phyloP scores from a whole-genome alignment of 2,797 vertebrate species.

The Tangara arthus region DNA sequence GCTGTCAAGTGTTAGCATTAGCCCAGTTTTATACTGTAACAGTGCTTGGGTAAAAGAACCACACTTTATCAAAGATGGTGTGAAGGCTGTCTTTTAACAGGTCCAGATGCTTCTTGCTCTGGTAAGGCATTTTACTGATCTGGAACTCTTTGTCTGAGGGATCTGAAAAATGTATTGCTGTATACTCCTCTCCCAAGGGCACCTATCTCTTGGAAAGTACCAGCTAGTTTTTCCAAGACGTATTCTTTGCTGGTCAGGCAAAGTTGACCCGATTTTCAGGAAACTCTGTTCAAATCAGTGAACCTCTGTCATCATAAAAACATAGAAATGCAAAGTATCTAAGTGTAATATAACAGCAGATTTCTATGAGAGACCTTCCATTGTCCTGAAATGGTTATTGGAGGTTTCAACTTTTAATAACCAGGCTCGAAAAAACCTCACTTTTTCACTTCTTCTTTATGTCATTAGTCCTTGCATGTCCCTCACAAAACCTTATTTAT shows the following conservation, averaged over 20 bases:
- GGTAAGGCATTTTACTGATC: not conserved
- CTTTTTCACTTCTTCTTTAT: not conserved
- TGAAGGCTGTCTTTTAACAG: not conserved
- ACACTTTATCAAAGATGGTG: not conserved
- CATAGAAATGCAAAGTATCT: not conserved
- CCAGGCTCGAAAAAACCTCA: not conserved
- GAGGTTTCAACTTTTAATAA: not conserved
- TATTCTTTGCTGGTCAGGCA: not conserved
- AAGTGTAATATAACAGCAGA: not conserved
- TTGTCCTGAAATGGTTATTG: not conserved
- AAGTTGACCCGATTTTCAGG: not conserved
- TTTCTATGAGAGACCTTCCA: not conserved
- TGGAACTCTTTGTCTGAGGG: not conserved
- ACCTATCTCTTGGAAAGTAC: not conserved
- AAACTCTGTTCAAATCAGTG: not conserved
- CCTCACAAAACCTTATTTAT: not conserved
- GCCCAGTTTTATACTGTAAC: not conserved
- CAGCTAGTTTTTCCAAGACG: not conserved
- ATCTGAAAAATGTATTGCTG: not conserved
- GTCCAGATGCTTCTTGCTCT: not conserved
- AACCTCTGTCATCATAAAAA: not conserved
- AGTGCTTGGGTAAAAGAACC: not conserved
- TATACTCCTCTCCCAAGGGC: not conserved
- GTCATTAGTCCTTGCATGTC: not conserved
- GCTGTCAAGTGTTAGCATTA: not conserved